Conservation (phyloP, 2,797 vertebrate genomes). For the Syngnathus acus region DNA sequence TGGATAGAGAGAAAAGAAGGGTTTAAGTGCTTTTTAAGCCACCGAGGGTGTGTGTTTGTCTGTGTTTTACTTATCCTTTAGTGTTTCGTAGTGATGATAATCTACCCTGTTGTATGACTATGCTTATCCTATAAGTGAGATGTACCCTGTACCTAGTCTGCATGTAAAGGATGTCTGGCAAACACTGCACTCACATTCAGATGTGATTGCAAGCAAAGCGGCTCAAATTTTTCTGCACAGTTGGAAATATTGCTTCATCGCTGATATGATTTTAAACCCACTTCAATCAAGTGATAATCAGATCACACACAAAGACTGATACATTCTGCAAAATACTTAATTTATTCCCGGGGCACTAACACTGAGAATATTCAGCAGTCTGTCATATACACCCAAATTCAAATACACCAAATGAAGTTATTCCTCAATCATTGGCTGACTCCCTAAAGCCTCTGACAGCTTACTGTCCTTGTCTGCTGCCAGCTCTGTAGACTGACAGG, state of each 20-base stretch:
- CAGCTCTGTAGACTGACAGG: constrained; percentile 57
- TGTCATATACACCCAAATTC: constrained; percentile 41
- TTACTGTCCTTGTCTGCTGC: constrained; percentile 52
- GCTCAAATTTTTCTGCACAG: constrained; percentile 13
- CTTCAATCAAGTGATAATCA: constrained; percentile 15
- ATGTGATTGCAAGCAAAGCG: constrained; percentile 24
- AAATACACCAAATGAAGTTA: constrained; percentile 41
- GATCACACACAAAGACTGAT: neutral
- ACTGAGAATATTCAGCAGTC: constrained; percentile 24
- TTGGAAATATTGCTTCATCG: constrained; percentile 12
- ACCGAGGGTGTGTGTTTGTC: constrained; percentile 20
- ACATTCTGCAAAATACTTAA: neutral
- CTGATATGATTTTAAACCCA: constrained; percentile 8
- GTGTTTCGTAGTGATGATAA: constrained; percentile 35
- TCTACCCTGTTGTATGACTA: constrained; percentile 25
- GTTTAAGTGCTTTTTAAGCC: constrained; percentile 21
- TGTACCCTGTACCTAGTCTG: constrained; percentile 10
- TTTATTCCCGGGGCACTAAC: neutral
- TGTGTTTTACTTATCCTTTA: constrained; percentile 34
- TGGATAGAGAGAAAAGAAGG: constrained; percentile 24
- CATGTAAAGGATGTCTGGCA: constrained; percentile 27
- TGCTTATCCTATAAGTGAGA: constrained; percentile 39
- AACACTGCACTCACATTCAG: constrained; percentile 22
- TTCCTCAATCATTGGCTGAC: constrained; percentile 41
- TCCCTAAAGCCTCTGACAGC: constrained; percentile 38